Evolutionary conservation across 2,888 invertebrate species (phyloP).

Genomic region (Sminthurinus aureus): DNA sequence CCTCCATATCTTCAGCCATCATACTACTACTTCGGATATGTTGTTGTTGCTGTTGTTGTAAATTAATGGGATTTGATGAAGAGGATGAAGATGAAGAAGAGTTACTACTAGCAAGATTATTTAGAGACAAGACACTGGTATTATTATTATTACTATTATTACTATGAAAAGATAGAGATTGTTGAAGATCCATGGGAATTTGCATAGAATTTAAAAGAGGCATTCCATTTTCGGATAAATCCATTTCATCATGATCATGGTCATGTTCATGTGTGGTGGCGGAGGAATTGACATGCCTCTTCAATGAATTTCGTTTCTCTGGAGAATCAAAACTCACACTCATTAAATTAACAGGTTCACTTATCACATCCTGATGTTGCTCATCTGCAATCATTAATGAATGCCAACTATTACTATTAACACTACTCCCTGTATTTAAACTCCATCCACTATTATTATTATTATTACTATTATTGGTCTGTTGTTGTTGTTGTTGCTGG

Average conservation of each 20-base stretch:
- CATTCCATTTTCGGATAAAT: conserved; percentile 50
- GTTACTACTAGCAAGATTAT: conserved; percentile 6
- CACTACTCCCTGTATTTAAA: conserved; percentile 43
- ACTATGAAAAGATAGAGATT: conserved; percentile 45
- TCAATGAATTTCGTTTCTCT: conserved; percentile 28
- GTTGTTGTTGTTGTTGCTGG: neutral
- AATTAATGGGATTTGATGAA: conserved; percentile 41
- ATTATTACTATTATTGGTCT: neutral
- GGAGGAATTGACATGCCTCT: conserved; percentile 11
- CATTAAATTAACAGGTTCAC: conserved; percentile 59
- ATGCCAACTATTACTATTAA: conserved; percentile 38
- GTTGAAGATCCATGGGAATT: conserved; percentile 58
- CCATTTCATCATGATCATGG: conserved; percentile 49
- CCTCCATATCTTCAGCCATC: conserved; percentile 40
- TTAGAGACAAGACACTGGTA: neutral
- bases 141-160: neutral
- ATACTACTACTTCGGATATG: neutral
- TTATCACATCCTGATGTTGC: conserved; percentile 32
- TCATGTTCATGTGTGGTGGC: conserved; percentile 5
- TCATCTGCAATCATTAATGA: conserved; percentile 41
- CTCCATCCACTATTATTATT: conserved; percentile 18
- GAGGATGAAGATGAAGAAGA: no score
- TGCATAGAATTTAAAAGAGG: conserved; percentile 53
- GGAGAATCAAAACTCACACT: conserved; percentile 53
- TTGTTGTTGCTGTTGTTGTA: conserved; percentile 11